A percentile compares a stretch with the other conserved stretches of the same genome.
These are phyloP conservation scores for Agonopterix heracliana DNA, from an alignment of 2,888 invertebrate species.

Conservation along the genomic window DNA sequence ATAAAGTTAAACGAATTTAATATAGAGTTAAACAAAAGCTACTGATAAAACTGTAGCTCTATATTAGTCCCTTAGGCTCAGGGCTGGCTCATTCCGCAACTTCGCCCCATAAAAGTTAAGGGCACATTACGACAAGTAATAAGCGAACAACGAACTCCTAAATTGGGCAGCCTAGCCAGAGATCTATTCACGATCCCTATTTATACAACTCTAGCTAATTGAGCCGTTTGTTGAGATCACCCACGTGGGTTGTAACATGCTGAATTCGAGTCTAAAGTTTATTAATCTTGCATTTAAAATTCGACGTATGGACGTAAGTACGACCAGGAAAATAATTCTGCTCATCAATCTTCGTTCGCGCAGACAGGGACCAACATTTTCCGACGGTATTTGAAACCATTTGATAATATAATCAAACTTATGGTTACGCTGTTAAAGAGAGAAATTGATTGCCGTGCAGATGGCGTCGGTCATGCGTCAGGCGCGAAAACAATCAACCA, in stretches of 20 bases:
- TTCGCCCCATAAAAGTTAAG: conserved; percentile 73
- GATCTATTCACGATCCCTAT: conserved; percentile 47
- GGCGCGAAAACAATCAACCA: too few species aligned
- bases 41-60: conserved; percentile 60
- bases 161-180: conserved; percentile 47
- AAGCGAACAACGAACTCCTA: conserved; percentile 62
- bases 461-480: too few species aligned
- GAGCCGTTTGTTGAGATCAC: conserved; percentile 1
- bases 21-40: conserved; percentile 9
- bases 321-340: too few species aligned
- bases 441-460: too few species aligned
- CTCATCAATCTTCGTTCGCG: too few species aligned
- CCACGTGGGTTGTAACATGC: not conserved
- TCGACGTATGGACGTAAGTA: too few species aligned
- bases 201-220: conserved; percentile 15
- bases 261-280: not conserved
- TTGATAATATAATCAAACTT: too few species aligned
- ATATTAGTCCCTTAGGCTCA: conserved; percentile 55
- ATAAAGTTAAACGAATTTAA: not conserved
- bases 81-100: conserved; percentile 54
- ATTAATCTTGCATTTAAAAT: too few species aligned
- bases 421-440: too few species aligned
- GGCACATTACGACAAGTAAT: conserved; percentile 71
- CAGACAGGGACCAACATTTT: too few species aligned
- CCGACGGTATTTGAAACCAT: too few species aligned